Evolutionary conservation across 2,113 vertebrate species (phyloP), one percentile per base, ranked within the genome.

Genomic region (Corythoichthys haematopterus): DNA sequence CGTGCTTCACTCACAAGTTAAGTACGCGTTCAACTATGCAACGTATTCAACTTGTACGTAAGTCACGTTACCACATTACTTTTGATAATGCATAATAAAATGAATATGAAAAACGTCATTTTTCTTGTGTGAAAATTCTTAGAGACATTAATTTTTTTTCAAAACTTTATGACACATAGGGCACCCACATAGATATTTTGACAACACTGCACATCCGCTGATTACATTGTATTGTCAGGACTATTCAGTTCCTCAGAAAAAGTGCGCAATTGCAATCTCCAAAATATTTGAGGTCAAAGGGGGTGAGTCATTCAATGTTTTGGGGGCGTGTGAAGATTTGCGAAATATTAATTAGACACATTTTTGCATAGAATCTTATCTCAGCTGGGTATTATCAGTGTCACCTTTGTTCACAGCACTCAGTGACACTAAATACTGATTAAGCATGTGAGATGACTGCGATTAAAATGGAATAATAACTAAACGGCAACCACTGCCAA

Each of bases 401-500:
- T 79, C 69, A 78, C 40, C 74, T 80, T 83, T 75, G 65, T 64
- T 67, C 75, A 75, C 79, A 48, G 66, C 75, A 68, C 81, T 77
- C 59, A 70, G 62, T 74, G 65, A 80, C 55, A 59, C 73, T 76
- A 79, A 83, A 80, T 76, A 88, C 62, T 46, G 68, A 85, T 85
- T 83, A 82, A 80, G 69, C 70, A 71, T 75, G 69, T 59, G 43
- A 77, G 68, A 81, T 75, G 79, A 77, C 74, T 79, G 80, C 46
- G 28, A 76, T 79, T 66, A 65, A 66, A 69, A 64, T 53, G 69
- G 1, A 36, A 15, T 46, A 70, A 70, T 64, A 65, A 46, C 63
- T 66, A 1, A 48, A 47, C 38, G 70, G 58, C 38, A 76, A 48
- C 74, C 69, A 73, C 66, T 57, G 71, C 68, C 71, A 59, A 65